Evolutionary conservation across 2,797 vertebrate genomes (phyloP).

Genomic region (Sebastes diploproa): DNA sequence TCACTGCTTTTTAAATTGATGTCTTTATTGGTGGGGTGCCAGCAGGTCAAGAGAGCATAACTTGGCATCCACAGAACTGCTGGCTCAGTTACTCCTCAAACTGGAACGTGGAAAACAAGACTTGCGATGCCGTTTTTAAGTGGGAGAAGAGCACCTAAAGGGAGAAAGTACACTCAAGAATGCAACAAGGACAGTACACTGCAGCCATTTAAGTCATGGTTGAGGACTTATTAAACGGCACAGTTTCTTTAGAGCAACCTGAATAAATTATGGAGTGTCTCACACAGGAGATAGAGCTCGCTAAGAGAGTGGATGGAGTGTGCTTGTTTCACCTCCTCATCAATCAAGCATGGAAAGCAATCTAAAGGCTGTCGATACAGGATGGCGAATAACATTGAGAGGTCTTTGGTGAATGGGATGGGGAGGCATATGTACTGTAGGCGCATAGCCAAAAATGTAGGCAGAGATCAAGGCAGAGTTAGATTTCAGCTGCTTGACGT

Average conservation of each 20-base stretch:
- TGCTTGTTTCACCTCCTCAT: slow-evolving; percentile 72
- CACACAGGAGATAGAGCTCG: slow-evolving; percentile 40
- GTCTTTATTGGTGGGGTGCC: slow-evolving; percentile 39
- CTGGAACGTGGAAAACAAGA: slow-evolving; percentile 43
- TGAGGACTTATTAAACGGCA: slow-evolving; percentile 41
- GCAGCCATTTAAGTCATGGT: slow-evolving; percentile 49
- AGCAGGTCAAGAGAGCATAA: slow-evolving; percentile 50
- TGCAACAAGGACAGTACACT: slow-evolving; percentile 46
- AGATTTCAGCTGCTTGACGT: slow-evolving; percentile 23
- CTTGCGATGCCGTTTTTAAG: slow-evolving; percentile 43
- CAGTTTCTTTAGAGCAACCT: slow-evolving; percentile 48
- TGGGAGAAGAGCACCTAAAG: slow-evolving; percentile 33
- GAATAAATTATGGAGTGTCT: slow-evolving; percentile 67
- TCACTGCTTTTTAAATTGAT: slow-evolving; percentile 32
- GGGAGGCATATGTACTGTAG: slow-evolving; percentile 10
- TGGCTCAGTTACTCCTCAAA: slow-evolving; percentile 59
- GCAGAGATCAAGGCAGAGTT: slow-evolving; percentile 26
- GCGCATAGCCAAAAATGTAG: slow-evolving; percentile 40
- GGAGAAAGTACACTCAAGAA: slow-evolving; percentile 37
- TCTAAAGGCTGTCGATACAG: slow-evolving; percentile 75
- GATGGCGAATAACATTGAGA: slow-evolving; percentile 65
- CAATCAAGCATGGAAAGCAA: slow-evolving; percentile 78
- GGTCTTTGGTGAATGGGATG: slow-evolving; percentile 51
- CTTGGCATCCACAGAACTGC: slow-evolving; percentile 49
- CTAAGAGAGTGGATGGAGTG: slow-evolving; percentile 47